These are phyloP conservation scores for Eublepharis macularius DNA, from an alignment of 2,113 vertebrate genomes.

Conservation along the genomic window DNA sequence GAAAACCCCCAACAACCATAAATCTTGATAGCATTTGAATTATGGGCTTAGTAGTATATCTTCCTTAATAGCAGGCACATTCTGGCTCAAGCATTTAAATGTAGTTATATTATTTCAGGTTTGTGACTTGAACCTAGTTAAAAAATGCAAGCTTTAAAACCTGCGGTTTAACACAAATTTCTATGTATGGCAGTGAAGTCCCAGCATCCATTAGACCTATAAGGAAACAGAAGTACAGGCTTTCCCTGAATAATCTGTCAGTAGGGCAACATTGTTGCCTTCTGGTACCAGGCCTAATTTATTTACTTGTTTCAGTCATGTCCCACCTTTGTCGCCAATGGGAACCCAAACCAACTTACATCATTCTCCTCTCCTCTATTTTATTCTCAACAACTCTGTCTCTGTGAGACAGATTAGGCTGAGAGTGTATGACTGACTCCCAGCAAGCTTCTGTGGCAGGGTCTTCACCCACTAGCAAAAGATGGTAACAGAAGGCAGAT, in stretches of 20 bases:
- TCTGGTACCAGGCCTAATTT: not conserved
- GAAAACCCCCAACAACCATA: no score
- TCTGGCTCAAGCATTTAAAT: not conserved
- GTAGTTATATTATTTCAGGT: not conserved
- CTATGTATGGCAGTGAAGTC: not conserved
- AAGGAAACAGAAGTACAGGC: not conserved
- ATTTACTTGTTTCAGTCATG: no score
- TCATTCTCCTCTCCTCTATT: no score
- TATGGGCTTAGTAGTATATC: not conserved
- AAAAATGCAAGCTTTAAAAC: not conserved
- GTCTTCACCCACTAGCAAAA: no score
- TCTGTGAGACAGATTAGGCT: no score
- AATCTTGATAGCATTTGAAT: not conserved
- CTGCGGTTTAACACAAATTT: not conserved
- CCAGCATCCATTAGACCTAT: not conserved
- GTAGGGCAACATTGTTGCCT: not conserved
- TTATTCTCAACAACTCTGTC: no score
- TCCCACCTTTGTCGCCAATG: no score
- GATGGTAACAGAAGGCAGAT: no score
- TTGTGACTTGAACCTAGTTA: slow-evolving; percentile 3
- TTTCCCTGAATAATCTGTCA: not conserved
- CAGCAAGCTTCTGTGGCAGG: no score
- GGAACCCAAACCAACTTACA: no score
- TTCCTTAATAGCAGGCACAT: not conserved
- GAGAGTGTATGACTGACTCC: no score